phyloP scores from a whole-genome alignment of 2,113 vertebrate species.

The Pollachius pollachius region DNA sequence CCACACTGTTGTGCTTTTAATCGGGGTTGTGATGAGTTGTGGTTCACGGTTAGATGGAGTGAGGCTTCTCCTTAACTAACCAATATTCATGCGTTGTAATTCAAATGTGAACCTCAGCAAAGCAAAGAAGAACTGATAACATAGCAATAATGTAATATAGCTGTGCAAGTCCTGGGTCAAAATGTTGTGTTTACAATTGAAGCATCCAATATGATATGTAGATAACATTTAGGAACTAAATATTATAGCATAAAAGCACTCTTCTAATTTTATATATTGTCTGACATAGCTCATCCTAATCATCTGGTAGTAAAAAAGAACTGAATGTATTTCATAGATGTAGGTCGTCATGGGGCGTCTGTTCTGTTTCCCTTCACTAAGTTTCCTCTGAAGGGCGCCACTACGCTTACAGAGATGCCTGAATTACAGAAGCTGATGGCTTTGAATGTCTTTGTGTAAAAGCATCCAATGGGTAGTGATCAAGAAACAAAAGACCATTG shows the following conservation, averaged over 20 bases:
- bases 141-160: too few relatives aligned
- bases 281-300: not conserved
- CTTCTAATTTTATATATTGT: not conserved
- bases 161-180: too few relatives aligned
- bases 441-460: constrained; percentile 26
- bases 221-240: not conserved
- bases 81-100: not conserved
- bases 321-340: not conserved
- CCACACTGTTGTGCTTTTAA: constrained; percentile 31
- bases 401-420: constrained; percentile 22
- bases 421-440: constrained; percentile 27
- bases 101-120: not conserved
- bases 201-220: too few relatives aligned
- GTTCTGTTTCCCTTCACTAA: not conserved
- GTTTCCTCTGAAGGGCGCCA: constrained; percentile 3
- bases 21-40: not conserved
- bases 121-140: not conserved
- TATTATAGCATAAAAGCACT: not conserved
- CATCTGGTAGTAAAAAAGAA: not conserved
- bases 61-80: not conserved
- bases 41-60: not conserved
- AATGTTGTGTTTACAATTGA: too few relatives aligned
- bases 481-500: not conserved
- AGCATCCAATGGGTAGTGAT: constrained; percentile 2
- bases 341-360: not conserved